These are phyloP conservation scores for Arothron firmamentum DNA, from an alignment of 2,113 vertebrate genomes.

Conservation along the genomic window DNA sequence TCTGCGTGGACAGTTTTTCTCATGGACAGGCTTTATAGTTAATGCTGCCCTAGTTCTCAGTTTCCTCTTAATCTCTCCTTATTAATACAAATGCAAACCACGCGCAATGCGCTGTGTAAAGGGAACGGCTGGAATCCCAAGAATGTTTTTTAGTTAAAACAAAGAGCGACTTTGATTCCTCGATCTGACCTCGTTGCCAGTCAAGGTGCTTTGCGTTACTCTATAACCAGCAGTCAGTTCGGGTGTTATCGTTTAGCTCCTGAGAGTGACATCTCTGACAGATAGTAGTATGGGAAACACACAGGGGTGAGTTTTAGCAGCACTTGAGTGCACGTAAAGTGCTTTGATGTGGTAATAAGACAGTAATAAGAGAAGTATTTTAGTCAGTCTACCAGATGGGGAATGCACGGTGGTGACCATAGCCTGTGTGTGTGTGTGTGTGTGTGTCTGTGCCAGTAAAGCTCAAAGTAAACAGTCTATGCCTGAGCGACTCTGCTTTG, in stretches of 20 bases:
- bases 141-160: constrained; percentile 64
- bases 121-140: constrained; percentile 64
- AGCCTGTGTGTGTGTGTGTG: not conserved
- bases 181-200: constrained; percentile 40
- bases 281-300: not conserved
- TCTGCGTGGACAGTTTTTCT: constrained; percentile 25
- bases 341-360: constrained; percentile 6
- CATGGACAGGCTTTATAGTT: constrained; percentile 29
- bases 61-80: constrained; percentile 50
- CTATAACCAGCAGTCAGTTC: constrained; percentile 47
- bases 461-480: constrained; percentile 62
- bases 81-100: constrained; percentile 60
- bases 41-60: constrained; percentile 34
- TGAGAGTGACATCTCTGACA: constrained; percentile 3
- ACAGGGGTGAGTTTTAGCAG: not conserved
- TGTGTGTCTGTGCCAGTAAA: constrained; percentile 1
- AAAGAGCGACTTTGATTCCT: constrained; percentile 68
- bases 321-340: constrained; percentile 3
- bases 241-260: constrained; percentile 53
- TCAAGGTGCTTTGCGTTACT: constrained; percentile 46
- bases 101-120: constrained; percentile 35
- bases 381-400: not conserved
- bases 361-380: not conserved
- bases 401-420: not conserved
- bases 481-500: constrained; percentile 59